Evolutionary conservation across 2,888 invertebrate genomes (phyloP), one percentile per base, ranked within the genome.

Genomic region (Euspilapteryx auroguttella): DNA sequence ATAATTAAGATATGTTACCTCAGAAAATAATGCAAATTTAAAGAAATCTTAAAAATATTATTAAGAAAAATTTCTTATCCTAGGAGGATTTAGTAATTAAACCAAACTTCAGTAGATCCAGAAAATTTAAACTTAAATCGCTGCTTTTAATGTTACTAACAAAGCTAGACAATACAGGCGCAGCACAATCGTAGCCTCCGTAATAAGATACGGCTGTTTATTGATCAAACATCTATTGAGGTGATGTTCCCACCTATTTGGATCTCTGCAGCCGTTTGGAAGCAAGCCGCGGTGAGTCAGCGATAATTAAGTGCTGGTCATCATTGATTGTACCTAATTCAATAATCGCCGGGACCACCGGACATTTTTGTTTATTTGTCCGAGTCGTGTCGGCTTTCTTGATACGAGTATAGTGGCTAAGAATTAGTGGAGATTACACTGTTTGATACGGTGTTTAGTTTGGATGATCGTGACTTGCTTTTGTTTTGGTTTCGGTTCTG

Each of bases 211-310:
- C 53, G 49, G 57, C 53, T 56, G 55, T 64, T 58, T 65, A 68
- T 65, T 69, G 71, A 71, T 69, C 69, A 65, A 66, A 62, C 64
- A 55, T 42, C 58, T 57, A 65, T 69, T 68, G 68, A 69, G 50
- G 59, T 59, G 56, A 55, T 65, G 71, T 73, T 71, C 56, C 69
- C 69, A 69, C 69, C 66, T 69, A 63, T 69, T 65, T 63, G 58
- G 42, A 21, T 8, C 22, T 41, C 40, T 40, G 47, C 48, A 44
- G 49, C 49, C 50, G 52, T 45, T 44, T 58, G 62, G 63, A 53
- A 65, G 64, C 54, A n/a, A 49, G 43, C 45, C 42, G 45, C 43
- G 37, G 32, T 73, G 73, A 73, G 40, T 51, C 58, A 49, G 69
- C 71, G 8, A 17, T 8, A 56, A 43, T 55, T 55, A 47, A 37